These are phyloP conservation scores for Parnassius smintheus DNA, from an alignment of 2,888 invertebrate genomes.

Conservation along the genomic window DNA sequence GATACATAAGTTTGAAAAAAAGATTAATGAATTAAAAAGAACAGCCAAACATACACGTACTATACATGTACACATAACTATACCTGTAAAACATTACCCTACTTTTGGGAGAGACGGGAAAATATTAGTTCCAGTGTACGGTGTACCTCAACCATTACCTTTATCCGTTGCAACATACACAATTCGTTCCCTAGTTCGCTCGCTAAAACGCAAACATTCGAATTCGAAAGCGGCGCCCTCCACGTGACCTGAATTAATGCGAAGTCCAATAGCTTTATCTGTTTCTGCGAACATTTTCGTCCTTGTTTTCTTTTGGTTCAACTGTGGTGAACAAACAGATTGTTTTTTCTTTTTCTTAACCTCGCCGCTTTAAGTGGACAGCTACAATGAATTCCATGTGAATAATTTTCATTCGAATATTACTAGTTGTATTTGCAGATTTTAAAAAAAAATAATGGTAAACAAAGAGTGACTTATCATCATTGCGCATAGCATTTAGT, in stretches of 20 bases:
- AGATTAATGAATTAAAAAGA: too few species aligned
- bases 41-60: too few species aligned
- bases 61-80: too few species aligned
- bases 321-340: conserved; percentile 21
- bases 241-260: conserved; percentile 42
- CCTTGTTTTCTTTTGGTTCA: conserved; percentile 41
- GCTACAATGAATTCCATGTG: conserved; percentile 8
- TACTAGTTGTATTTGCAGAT: neutral
- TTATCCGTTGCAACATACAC: conserved; percentile 16
- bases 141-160: conserved; percentile 12
- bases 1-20: too few species aligned
- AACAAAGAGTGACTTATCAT: too few species aligned
- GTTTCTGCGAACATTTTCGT: conserved; percentile 38
- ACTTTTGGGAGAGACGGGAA: too few species aligned
- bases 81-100: too few species aligned
- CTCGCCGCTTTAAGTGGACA: neutral
- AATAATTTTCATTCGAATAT: conserved; percentile 5
- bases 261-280: conserved; percentile 40
- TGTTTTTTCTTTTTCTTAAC: conserved; percentile 6
- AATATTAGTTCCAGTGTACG: too few species aligned
- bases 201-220: conserved; percentile 31
- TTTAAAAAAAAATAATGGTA: too few species aligned
- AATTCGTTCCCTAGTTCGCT: conserved; percentile 21
- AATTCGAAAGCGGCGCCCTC: conserved; percentile 36
- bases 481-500: too few species aligned